Base-by-base conservation (phyloP, 2,888 invertebrate species). In the Flexamia atlantica region DNA sequence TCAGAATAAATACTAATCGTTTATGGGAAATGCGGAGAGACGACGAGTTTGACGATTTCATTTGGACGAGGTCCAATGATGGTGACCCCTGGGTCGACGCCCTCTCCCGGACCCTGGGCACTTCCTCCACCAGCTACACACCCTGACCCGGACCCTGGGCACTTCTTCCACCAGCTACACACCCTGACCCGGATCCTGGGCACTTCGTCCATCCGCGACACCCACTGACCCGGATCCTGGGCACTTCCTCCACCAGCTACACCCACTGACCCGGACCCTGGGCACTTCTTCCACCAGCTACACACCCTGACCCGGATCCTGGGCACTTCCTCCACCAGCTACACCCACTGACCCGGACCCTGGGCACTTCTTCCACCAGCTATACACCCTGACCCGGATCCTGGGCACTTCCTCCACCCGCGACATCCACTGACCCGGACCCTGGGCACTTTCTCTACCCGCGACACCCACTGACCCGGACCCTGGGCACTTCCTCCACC, bases 1-100 rank as follows among this genome's bases (percentile, higher is more conserved):
- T 28, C 23, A 50, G n/a, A 79, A 79, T 57, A 79, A 57, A 79
- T 79, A 53, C 57, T 79, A 79, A 79, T 79, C 53, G 79, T 57
- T 57, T 79, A 79, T 79, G 79, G 57, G 25, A 36, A 57, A 57
- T 32, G 57, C 46, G 36, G 79, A 76, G 46, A 76, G 46, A 46
- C 74, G 36, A 79, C 57, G 57, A 53, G 79, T 57, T 79, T 79
- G 79, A 79, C 79, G 79, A 79, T 79, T 79, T 79, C 53, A 79
- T 79, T 79, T 79, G 53, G 79, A 79, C 30, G 79, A 57, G 79
- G 79, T 79, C 79, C 79, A 79, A 57, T 32, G 79, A 32, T 12
- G 30, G 79, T 79, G 79, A 79, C 79, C 79, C 57, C 79, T 20
- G 7, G 28, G 64, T 64, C 64, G 64, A 14, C 64, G 64, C 14